These are phyloP conservation scores for Falco naumanni DNA, from an alignment of 2,797 vertebrate species.

Conservation along the genomic window DNA sequence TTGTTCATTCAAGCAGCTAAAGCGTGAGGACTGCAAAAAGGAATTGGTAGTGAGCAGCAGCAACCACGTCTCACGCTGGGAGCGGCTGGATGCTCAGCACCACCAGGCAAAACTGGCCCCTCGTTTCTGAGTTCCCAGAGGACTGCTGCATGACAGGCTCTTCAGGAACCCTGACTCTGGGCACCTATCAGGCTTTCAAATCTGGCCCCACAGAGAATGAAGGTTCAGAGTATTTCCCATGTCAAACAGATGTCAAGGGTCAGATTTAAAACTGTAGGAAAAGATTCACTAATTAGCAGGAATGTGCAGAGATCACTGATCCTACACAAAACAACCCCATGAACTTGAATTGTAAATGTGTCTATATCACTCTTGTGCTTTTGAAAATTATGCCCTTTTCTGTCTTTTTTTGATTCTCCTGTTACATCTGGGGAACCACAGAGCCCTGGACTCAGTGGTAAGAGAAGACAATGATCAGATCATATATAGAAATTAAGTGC, in stretches of 20 bases:
- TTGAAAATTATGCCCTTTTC: not conserved
- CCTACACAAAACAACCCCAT: not conserved
- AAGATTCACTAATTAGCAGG: not conserved
- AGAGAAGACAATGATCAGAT: not conserved
- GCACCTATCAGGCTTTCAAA: not conserved
- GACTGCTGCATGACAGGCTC: not conserved
- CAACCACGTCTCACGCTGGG: not conserved
- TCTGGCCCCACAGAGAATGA: not conserved
- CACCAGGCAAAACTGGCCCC: not conserved
- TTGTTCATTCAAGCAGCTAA: not conserved
- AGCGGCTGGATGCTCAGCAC: not conserved
- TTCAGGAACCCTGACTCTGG: not conserved
- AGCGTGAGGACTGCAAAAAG: not conserved
- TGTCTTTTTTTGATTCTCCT: not conserved
- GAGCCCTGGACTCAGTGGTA: not conserved
- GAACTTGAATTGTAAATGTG: not conserved
- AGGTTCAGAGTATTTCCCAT: not conserved
- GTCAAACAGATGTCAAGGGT: not conserved
- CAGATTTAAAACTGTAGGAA: not conserved
- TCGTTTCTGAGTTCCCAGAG: not conserved
- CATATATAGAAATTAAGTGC: not conserved
- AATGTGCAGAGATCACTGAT: not conserved
- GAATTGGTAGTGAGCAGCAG: fast-evolving
- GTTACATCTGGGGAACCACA: not conserved
- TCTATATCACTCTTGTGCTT: not conserved